Base-by-base conservation (phyloP, 2,888 invertebrate species). In the Luffia ferchaultella region DNA sequence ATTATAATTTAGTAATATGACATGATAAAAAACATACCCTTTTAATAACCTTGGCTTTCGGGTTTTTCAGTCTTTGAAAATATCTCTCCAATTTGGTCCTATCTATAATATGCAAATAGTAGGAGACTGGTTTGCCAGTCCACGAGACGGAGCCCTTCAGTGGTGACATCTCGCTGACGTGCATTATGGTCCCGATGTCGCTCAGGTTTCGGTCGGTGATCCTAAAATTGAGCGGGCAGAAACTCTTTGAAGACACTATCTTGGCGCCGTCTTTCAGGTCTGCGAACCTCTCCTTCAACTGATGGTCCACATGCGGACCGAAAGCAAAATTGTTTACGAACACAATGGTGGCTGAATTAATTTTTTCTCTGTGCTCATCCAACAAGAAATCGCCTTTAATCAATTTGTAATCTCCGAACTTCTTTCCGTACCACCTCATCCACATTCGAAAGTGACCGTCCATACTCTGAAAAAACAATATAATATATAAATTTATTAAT, bases 281-380 rank as follows among this genome's bases (percentile, higher is more conserved):
- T 20, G 97, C 96, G 80, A 98, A 98, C 66, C 96, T 87, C 70
- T 97, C 94, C 76, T 98, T 98, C 59, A 98, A 76, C 84, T 96
- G 93, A 77, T 98, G 97, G 83, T 99, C 98, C 20, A 99, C 97
- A 57, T 92, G 91, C 19, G 99, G 97, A 12, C 97, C 97, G 77
- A 99, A 99, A 43, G 98, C 99, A 85, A 97, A 99, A 86, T 99
- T 99, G 85, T 99, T 99, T 42, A 99, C 98, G 85, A 99, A 99
- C 55, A 99, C 96, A 66, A 99, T 93, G 41, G 96, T 93, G 12
- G 97, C 93, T 60, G 92, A 90, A 61, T 95, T 96, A 60, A 99
- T 97, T 75, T 93, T 94, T 70, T 98, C 97, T 59, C 95, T 90
- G 75, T 96, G 94, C 66, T 95, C 93, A 63, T 95, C 93, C 61